Base-by-base conservation (phyloP, 92 coral and sea anemone species). In the Metridium senile region DNA sequence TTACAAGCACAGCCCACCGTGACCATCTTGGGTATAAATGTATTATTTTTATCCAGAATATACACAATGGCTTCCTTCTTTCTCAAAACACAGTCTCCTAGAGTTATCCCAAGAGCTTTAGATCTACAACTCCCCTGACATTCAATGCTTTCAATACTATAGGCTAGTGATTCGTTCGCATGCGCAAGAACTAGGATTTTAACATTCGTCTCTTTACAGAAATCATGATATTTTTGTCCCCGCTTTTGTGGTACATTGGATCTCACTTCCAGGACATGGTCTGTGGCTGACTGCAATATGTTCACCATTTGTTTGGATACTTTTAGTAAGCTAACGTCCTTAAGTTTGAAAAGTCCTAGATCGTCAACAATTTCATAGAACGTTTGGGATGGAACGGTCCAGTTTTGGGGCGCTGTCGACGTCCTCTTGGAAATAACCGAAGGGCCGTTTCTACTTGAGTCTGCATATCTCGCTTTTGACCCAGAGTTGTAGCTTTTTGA, bases 11-110 rank as follows among this genome's bases (percentile, higher is more conserved):
- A 73, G 1, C 78, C 78, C 1, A 30, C 20, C 19, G 56, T 29
- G 78, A 73, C 25, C 10, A 46, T 58, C 20, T 73, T 57, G 8
- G 54, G 34, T 3, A 17, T 22, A 33, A 73, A 62, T 0, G 23
- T 34, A 13, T 34, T 25, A 3, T 43, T 33, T 9, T 23, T 9
- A 33, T 73, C 68, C 20, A 32, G n/a, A 1, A 58, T 32, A 46
- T 58, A 73, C 30, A 73, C 78, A 61, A 73, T 52, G 65, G 57
- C 33, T 1, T 63, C 56, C 32, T 73, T 73, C 21, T 25, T 57
- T 62, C 49, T 73, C 13, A 73, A 67, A 11, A 73, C 68, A 30
- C 78, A 73, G 27, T 73, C 22, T 13, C 78, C 78, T 4, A 73
- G 31, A 31, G 33, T 2, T 13, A 54, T 2, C 9, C 19, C 20